These are phyloP conservation scores for Pristionchus mayeri DNA, from an alignment of 2,888 invertebrate genomes.

Conservation along the genomic window DNA sequence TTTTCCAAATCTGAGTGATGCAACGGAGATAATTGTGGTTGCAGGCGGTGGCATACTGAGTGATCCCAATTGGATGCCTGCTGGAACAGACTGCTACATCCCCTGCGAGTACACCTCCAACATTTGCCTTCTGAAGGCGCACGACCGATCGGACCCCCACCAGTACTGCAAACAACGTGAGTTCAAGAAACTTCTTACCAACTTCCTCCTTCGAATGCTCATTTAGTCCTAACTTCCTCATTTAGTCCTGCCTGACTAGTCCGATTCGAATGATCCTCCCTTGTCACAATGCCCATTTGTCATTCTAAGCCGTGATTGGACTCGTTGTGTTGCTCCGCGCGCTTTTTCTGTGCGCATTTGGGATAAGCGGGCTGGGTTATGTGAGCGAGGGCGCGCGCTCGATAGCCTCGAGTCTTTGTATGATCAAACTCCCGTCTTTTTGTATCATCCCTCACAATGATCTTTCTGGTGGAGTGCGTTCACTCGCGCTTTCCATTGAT, in stretches of 20 bases:
- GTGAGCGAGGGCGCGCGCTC: no score
- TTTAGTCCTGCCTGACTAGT: neutral
- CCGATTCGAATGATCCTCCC: neutral
- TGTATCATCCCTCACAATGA: neutral
- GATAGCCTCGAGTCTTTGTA: neutral
- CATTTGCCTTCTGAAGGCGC: constrained; percentile 18
- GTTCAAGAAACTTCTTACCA: neutral
- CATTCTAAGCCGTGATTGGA: constrained; percentile 40
- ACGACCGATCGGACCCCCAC: constrained; percentile 17
- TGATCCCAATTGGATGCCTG: constrained; percentile 45
- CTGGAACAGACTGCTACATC: constrained; percentile 35
- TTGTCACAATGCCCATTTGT: constrained; percentile 40
- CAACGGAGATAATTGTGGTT: no score
- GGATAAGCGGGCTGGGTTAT: constrained; percentile 39
- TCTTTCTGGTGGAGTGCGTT: neutral
- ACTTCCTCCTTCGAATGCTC: neutral
- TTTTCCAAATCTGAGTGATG: no score
- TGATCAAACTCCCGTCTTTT: constrained; percentile 3
- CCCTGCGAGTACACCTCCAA: constrained; percentile 50
- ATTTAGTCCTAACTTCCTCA: neutral
- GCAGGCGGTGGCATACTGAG: constrained; percentile 37
- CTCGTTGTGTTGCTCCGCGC: neutral
- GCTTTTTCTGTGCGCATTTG: neutral
- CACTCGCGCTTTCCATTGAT: constrained; percentile 21
- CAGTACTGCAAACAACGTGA: constrained; percentile 47